phyloP scores from a whole-genome alignment of 2,888 invertebrate genomes.

The Coremacera marginata region DNA sequence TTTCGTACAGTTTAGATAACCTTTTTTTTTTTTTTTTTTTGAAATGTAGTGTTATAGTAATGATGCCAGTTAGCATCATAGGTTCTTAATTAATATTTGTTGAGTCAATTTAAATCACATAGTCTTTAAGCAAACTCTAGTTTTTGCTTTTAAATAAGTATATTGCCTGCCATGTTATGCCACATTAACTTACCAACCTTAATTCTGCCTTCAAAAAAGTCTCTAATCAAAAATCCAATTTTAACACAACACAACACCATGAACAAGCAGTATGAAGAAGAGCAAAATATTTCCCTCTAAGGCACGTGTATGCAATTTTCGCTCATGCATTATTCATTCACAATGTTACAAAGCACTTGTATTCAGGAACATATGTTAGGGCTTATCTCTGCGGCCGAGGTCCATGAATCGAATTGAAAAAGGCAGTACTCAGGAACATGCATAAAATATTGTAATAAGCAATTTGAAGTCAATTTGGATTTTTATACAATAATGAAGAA shows the following conservation, averaged over 20 bases:
- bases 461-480: constrained; percentile 61
- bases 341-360: constrained; percentile 49
- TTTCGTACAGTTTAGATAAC: too few species aligned
- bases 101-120: too few species aligned
- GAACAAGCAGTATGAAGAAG: neutral
- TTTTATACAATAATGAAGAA: constrained; percentile 55
- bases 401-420: neutral
- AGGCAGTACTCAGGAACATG: constrained; percentile 51
- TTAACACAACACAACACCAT: constrained; percentile 17
- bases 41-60: too few species aligned
- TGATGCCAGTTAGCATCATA: too few species aligned
- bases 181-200: neutral
- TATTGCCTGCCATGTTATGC: too few species aligned
- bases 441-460: constrained; percentile 53
- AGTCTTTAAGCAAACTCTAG: too few species aligned
- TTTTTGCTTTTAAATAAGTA: too few species aligned
- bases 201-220: constrained; percentile 21
- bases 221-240: constrained; percentile 25
- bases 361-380: neutral
- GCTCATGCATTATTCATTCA: constrained; percentile 66
- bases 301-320: constrained; percentile 66
- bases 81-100: too few species aligned
- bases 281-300: constrained; percentile 54
- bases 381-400: constrained; percentile 40
- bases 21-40: too few species aligned